These are phyloP conservation scores for Syngnathus typhle DNA, from an alignment of 2,113 vertebrate genomes.

Conservation along the genomic window DNA sequence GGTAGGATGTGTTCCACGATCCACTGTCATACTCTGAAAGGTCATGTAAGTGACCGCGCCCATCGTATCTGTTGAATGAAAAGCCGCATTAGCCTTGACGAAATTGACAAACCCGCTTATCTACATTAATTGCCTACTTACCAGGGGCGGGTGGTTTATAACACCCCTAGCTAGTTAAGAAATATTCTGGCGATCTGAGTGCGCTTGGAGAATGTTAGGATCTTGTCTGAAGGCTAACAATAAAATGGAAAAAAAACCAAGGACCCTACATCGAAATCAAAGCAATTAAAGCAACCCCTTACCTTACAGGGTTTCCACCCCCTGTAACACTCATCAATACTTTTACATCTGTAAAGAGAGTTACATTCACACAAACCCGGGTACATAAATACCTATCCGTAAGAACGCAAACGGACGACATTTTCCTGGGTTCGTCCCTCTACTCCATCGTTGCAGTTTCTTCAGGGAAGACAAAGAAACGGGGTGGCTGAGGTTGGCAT, in stretches of 20 bases:
- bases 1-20: conserved; percentile 96
- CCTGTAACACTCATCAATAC: conserved; percentile 76
- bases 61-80: conserved; percentile 94
- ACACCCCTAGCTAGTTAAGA: conserved; percentile 37
- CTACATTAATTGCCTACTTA: conserved; percentile 64
- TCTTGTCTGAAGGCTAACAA: conserved; percentile 15
- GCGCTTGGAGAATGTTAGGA: conserved; percentile 16
- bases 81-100: conserved; percentile 69
- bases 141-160: conserved; percentile 50
- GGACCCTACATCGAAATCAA: conserved; percentile 36
- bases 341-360: conserved; percentile 88
- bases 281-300: conserved; percentile 75
- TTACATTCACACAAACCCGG: conserved; percentile 99
- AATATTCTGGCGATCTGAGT: conserved; percentile 12
- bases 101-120: conserved; percentile 23
- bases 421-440: conserved; percentile 97
- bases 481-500: conserved; percentile 85
- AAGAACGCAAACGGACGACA: conserved; percentile 99
- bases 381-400: conserved; percentile 99
- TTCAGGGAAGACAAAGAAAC: conserved; percentile 90
- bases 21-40: conserved; percentile 98
- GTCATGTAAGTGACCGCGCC: conserved; percentile 98
- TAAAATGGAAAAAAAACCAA: conserved; percentile 22
- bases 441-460: conserved; percentile 94
- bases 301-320: conserved; percentile 82